Evolutionary conservation across 2,113 vertebrate species (phyloP).

Genomic region (Mola mola): DNA sequence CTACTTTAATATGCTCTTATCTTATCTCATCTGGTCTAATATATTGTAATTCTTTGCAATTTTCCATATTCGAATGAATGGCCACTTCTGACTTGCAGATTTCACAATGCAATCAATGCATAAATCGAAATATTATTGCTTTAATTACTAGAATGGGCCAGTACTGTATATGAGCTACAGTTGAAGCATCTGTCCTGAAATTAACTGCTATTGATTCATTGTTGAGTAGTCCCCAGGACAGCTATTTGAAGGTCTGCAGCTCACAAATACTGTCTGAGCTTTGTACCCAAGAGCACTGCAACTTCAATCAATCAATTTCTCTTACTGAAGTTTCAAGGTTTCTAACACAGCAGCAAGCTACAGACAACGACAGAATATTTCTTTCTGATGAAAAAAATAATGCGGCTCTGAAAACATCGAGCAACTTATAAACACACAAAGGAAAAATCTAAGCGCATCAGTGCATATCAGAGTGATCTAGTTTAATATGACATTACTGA

Average conservation of each 20-base stretch:
- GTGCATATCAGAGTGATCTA: no score
- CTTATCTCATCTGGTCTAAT: neutral
- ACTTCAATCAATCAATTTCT: constrained; percentile 62
- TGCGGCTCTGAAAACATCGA: neutral
- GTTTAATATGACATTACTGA: no score
- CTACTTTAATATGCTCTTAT: no score
- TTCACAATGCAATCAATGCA: neutral
- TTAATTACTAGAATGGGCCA: neutral
- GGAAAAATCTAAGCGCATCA: no score
- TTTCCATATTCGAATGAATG: neutral
- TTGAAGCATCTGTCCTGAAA: constrained; percentile 50
- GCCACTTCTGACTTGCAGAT: neutral
- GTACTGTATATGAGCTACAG: constrained; percentile 9
- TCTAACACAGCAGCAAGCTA: constrained; percentile 39
- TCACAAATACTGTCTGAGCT: constrained; percentile 37
- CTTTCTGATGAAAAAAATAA: constrained; percentile 28
- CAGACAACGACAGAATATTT: constrained; percentile 29
- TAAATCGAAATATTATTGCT: neutral
- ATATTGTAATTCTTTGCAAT: neutral
- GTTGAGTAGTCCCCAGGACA: constrained; percentile 49
- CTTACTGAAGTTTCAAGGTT: constrained; percentile 38
- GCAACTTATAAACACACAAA: no score
- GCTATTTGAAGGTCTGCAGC: constrained; percentile 62
- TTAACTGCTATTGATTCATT: constrained; percentile 69
- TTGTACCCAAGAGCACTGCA: constrained; percentile 51